These are phyloP conservation scores for Junonia oenone DNA, from an alignment of 2,888 invertebrate species.

Conservation along the genomic window DNA sequence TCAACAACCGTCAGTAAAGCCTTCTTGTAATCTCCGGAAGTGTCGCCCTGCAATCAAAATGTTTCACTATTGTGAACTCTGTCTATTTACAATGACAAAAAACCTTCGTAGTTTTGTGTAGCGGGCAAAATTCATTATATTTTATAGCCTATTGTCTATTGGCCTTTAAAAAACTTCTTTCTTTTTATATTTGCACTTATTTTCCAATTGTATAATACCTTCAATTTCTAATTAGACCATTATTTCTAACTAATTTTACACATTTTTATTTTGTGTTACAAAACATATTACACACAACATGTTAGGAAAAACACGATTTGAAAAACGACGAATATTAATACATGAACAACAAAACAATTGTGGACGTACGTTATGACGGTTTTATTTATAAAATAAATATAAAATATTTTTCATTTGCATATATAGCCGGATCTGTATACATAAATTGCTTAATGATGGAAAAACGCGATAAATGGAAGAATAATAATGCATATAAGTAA, in stretches of 20 bases:
- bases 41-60: slow-evolving; percentile 89
- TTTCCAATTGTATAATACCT: too few relatives aligned
- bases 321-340: slow-evolving; percentile 1
- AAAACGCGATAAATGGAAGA: not conserved
- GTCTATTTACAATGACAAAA: slow-evolving; percentile 13
- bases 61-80: slow-evolving; percentile 51
- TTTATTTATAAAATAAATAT: slow-evolving; percentile 17
- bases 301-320: not conserved
- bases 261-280: too few relatives aligned
- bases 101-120: not conserved
- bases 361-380: not conserved
- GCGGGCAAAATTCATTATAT: too few relatives aligned
- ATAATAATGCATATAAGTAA: slow-evolving; percentile 3
- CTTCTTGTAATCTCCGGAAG: slow-evolving; percentile 95
- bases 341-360: not conserved
- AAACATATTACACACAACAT: not conserved
- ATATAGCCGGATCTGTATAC: slow-evolving; percentile 29
- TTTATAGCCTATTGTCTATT: too few relatives aligned
- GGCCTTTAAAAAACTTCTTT: too few relatives aligned
- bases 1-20: slow-evolving; percentile 91
- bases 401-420: not conserved
- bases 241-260: too few relatives aligned
- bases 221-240: too few relatives aligned
- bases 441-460: slow-evolving; percentile 8
- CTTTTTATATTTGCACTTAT: too few relatives aligned